Evolutionary conservation across 2,113 vertebrate genomes (phyloP), one percentile per base, ranked within the genome.

Genomic region (Procavia capensis): DNA sequence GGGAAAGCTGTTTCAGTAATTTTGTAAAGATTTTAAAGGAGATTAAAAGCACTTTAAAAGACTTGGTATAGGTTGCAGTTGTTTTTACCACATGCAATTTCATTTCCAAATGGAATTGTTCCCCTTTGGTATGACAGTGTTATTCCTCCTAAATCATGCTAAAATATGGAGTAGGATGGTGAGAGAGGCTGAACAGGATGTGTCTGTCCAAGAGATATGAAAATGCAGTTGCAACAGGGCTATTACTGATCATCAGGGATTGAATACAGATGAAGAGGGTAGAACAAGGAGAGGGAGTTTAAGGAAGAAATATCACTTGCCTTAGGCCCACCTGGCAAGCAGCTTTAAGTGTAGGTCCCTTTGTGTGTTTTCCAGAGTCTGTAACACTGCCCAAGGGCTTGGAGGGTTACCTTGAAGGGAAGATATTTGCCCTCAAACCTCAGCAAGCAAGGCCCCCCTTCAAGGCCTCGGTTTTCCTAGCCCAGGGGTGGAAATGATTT

Each of bases 21-120:
- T 96, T 91, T 87, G 64, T 84, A 29, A 27, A 43, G 54, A 54
- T 91, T 24, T 64, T 78, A 75, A 72, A 91, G 25, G n/a, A 91
- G 74, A 75, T 59, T 11, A 31, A 34, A 25, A 66, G 29, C 29
- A 74, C 86, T 91, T 95, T 89, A 39, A 74, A 80, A 91, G 47
- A 93, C 68, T 57, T 39, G 17, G 72, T 89, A 31, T 74, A 14
- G 36, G 25, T 47, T 47, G 31, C 31, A 24, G 17, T 90, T 75
- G 31, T 88, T 89, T 90, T 68, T 79, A 41, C n/a, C 31, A 5
- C 27, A 54, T 13, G 6, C 39, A 45, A 92, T 81, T 72, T 95
- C 24, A 16, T 29, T 94, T 91, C 17, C 72, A 61, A 64, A 34
- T 39, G 27, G 9, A 27, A 54, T 63, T 45, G 50, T 63, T 19